Evolutionary conservation across 2,797 vertebrate species (phyloP).

Genomic region (Triplophysa yarkandensis): DNA sequence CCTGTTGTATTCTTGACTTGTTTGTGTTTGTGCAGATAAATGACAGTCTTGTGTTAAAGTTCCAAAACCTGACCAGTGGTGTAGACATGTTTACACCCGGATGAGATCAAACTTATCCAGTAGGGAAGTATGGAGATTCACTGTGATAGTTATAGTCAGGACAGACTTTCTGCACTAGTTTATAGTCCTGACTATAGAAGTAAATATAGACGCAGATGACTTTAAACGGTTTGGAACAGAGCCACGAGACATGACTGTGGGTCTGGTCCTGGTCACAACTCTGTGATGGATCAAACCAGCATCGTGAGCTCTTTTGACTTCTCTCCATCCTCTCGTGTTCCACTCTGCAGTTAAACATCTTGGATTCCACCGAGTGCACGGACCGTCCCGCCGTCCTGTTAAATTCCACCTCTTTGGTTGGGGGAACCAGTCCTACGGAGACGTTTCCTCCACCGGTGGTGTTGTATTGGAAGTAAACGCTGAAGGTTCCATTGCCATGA

Average conservation of each 20-base stretch:
- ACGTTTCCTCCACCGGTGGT: slow-evolving; percentile 96
- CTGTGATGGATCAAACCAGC: slow-evolving; percentile 95
- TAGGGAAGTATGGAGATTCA: slow-evolving; percentile 95
- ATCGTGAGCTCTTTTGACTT: slow-evolving; percentile 93
- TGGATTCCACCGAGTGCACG: slow-evolving; percentile 94
- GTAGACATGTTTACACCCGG: too few species aligned
- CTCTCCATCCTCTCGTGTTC: slow-evolving; percentile 98
- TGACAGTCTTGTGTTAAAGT: too few species aligned
- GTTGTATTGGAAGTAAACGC: slow-evolving; percentile 97
- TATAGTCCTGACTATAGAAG: slow-evolving; percentile 99
- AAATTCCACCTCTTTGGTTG: slow-evolving; percentile 96
- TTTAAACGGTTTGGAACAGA: slow-evolving; percentile 98
- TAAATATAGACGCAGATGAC: slow-evolving; percentile 99
- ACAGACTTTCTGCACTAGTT: slow-evolving; percentile 99
- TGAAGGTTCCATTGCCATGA: slow-evolving; percentile 97
- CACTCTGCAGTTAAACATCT: slow-evolving; percentile 97
- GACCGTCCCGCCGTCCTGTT: slow-evolving; percentile 86
- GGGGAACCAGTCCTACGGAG: slow-evolving; percentile 92
- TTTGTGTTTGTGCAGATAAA: neutral
- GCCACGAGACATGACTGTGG: slow-evolving; percentile 97
- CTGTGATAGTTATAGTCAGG: slow-evolving; percentile 99
- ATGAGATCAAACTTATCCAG: slow-evolving; percentile 83
- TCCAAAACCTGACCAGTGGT: too few species aligned
- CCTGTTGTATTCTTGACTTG: neutral
- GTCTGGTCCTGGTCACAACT: slow-evolving; percentile 97